These are phyloP conservation scores for Lepus europaeus DNA, from an alignment of 2,113 vertebrate species.

Conservation along the genomic window DNA sequence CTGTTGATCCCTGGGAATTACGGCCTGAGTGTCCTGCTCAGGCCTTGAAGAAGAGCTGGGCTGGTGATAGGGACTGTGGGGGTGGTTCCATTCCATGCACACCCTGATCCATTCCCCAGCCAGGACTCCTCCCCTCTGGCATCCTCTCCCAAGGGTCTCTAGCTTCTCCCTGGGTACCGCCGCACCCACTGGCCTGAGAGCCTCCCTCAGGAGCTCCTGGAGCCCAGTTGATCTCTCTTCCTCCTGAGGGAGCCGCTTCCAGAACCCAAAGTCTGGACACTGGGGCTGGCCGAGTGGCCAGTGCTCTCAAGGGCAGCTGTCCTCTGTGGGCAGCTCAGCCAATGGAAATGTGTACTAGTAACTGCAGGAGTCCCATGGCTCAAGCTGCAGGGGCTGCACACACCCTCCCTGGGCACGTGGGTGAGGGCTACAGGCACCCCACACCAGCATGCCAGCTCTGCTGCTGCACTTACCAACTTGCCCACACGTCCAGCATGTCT, in stretches of 20 bases:
- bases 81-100: neutral
- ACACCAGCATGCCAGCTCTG: neutral
- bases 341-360: neutral
- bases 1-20: neutral
- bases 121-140: neutral
- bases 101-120: neutral
- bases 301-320: neutral
- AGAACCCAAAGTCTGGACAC: neutral
- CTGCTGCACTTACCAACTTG: conserved; percentile 61
- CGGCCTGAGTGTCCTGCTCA: neutral
- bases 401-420: neutral
- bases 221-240: neutral
- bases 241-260: neutral
- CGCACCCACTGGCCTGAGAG: neutral
- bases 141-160: neutral
- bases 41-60: conserved; percentile 12
- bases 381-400: neutral
- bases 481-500: neutral
- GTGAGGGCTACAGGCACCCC: neutral
- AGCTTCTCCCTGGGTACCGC: neutral
- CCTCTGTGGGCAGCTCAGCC: neutral
- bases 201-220: neutral
- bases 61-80: neutral
- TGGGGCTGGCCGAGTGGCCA: neutral
- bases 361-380: neutral